Percentiles rank a stretch among this genome's conserved stretches.
phyloP scores from a whole-genome alignment of 2,888 invertebrate genomes.

The Geophilus truncorum region DNA sequence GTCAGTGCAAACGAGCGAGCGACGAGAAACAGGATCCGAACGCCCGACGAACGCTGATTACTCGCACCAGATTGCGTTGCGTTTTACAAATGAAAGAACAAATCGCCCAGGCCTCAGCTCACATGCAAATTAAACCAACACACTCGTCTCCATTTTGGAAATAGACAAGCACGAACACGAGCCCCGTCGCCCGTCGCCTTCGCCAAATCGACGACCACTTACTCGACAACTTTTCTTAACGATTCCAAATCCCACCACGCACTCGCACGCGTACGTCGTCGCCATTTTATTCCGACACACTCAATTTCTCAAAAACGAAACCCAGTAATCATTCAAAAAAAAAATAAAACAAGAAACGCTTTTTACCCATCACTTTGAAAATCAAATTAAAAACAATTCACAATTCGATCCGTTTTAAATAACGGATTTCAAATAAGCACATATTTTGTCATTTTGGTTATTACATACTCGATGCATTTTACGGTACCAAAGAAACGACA shows the following conservation, averaged over 20 bases:
- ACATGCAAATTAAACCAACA: slow-evolving; percentile 8
- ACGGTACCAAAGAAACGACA: no score
- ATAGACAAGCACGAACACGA: not conserved
- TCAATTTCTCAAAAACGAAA: not conserved
- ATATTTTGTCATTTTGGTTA: no score
- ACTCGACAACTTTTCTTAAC: not conserved
- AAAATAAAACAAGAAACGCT: no score
- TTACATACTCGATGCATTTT: no score
- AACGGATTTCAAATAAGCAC: no score
- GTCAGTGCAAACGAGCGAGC: slow-evolving; percentile 14
- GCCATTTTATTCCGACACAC: not conserved
- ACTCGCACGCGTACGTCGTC: not conserved
- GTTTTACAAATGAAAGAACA: slow-evolving; percentile 18
- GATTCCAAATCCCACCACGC: not conserved
- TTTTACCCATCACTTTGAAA: not conserved
- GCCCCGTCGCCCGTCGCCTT: not conserved
- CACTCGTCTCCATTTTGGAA: not conserved
- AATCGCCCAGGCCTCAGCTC: slow-evolving; percentile 14
- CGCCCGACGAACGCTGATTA: slow-evolving; percentile 14
- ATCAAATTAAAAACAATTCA: no score
- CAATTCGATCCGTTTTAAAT: no score
- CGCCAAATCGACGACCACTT: not conserved
- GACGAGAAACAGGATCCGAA: slow-evolving; percentile 10
- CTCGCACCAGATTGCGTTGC: slow-evolving; percentile 14
- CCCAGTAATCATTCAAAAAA: not conserved